Conservation (phyloP, 2,797 vertebrate genomes). For the Alcedo quadribrachys region DNA sequence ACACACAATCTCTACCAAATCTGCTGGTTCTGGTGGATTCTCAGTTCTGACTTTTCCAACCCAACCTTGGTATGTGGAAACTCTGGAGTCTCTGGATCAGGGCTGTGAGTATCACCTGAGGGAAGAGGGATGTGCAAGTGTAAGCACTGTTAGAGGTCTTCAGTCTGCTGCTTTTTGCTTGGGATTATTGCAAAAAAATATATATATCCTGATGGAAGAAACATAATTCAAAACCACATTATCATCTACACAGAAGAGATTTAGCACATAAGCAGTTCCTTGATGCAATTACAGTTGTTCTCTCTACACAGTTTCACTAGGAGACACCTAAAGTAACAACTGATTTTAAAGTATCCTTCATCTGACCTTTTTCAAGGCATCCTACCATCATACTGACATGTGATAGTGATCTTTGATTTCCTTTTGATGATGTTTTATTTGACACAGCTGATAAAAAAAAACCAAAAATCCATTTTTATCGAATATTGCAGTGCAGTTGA, state of each 20-base stretch:
- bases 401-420: constrained; percentile 53
- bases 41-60: neutral
- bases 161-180: neutral
- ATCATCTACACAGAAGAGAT: neutral
- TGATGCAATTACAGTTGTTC: neutral
- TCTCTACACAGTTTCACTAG: neutral
- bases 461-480: constrained; percentile 53
- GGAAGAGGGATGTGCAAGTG: neutral
- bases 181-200: neutral
- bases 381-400: neutral
- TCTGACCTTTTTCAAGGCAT: constrained; percentile 29
- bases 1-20: neutral
- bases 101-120: neutral
- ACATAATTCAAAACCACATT: neutral
- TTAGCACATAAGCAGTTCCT: neutral
- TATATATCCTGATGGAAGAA: neutral
- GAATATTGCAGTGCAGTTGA: neutral
- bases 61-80: accelerated
- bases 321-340: neutral
- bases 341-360: neutral
- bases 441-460: constrained; percentile 25
- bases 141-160: neutral
- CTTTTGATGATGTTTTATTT: constrained; percentile 44
- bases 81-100: neutral
- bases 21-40: neutral